Evolutionary conservation across 2,888 invertebrate genomes (phyloP), one percentile per base, ranked within the genome.

Genomic region (Ectemnius continuus): DNA sequence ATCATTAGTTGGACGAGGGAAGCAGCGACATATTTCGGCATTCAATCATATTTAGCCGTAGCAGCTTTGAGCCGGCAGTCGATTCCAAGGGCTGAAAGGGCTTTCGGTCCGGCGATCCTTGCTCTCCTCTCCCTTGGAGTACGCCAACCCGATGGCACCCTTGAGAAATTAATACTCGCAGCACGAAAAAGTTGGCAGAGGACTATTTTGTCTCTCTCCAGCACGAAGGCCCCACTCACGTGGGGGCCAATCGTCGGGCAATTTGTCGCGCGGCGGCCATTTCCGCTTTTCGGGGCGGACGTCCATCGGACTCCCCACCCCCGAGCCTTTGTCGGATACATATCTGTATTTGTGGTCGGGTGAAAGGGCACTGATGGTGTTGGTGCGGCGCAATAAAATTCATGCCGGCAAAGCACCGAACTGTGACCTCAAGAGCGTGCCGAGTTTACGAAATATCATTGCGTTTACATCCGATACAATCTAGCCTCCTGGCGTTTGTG

Each of bases 231-330:
- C 66, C 46, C 63, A 57, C 73, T 73, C 60, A 77, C 61, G 66
- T 48, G 69, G 65, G 5, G 75, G 78, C 78, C 82, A 85, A 85
- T 85, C 82, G 82, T 81, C 82, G 76, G 76, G 78, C 80, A 85
- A 85, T 85, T 85, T 85, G 85, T 85, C 85, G 84, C 74, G 79
- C 74, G 80, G 79, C 81, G 75, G 76, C 81, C 80, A 80, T 84
- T 85, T 84, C 84, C 83, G 81, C 78, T 80, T 83, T 84, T 79
- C 80, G 67, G 79, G 79, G 79, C 62, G 61, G 61, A 75, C 75
- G 75, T 79, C 76, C 79, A 69, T 76, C 73, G 80, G 76, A 64
- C 67, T 58, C 58, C 45, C 46, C 65, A 70, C 67, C 67, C 61
- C 61, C 68, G 11, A 36, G 36, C 18, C 59, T 52, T 23, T 20